Evolutionary conservation across 2,888 invertebrate species (phyloP), one percentile per base, ranked within the genome.

Genomic region (Proisotoma minuta): DNA sequence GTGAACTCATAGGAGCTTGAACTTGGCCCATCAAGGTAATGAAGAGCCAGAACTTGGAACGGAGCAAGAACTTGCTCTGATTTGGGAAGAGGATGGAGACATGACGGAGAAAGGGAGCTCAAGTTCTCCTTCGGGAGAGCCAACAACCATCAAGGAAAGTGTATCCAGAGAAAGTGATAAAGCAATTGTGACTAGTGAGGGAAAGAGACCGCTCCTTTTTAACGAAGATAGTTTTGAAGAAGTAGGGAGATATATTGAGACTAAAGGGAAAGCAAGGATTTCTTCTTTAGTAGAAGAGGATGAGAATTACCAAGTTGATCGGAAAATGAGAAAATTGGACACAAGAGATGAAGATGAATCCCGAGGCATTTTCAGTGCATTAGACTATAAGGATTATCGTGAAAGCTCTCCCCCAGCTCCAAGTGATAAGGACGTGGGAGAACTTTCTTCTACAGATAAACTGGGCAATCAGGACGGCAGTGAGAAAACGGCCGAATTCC

Each of bases 1-100:
- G n/a, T n/a, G n/a, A n/a, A n/a, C n/a, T n/a, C n/a, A n/a, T n/a
- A n/a, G 40, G 18, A 91, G 89, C 76, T 80, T 92, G 51, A 92
- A 92, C 79, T 89, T 89, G 78, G 90, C 90, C 43, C 91, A 91
- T 77, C 82, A 91, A 57, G 90, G 91, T 62, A 57, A 58, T 24
- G 63, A 63, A 4, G 47, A 64, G 49, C 34, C 57, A 49, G 24
- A 29, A 12, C 8, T 56, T 10, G 48, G 63, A 49, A 62, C 62
- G 15, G 75, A 75, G 66, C 87, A 87, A 54, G 88, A 90, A 73
- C 79, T 91, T 70, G 89, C 87, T 66, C 89, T 91, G 87, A 91
- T 91, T 73, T 89, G 90, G 86, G 90, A 74, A 50, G 74, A 88
- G 73, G 89, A 90, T 73, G 78, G 79, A 34, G 87, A 87, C 67